Evolutionary conservation across 2,888 invertebrate genomes (phyloP).

Genomic region (Philopedon plagiatum): DNA sequence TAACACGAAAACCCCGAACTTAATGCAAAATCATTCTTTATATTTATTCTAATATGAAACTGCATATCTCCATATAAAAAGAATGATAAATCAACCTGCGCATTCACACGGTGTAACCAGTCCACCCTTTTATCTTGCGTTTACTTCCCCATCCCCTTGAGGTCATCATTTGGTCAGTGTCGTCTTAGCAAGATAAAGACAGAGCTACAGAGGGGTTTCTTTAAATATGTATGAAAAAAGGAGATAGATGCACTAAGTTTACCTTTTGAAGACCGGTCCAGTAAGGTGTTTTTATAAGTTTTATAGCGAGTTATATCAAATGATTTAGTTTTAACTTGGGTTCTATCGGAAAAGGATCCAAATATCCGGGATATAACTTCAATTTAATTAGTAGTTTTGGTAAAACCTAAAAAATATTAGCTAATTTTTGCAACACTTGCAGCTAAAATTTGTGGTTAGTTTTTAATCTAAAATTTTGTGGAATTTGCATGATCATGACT

Average conservation of each 20-base stretch:
- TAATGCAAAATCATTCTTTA: conserved; percentile 55
- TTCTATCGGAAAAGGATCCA: conserved; percentile 42
- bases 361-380: conserved; percentile 6
- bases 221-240: conserved; percentile 56
- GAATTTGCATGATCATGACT: neutral
- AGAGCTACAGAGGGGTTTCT: conserved; percentile 49
- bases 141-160: conserved; percentile 45
- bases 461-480: neutral
- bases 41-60: conserved; percentile 56
- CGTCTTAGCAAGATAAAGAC: conserved; percentile 52
- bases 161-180: conserved; percentile 41
- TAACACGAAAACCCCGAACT: conserved; percentile 43
- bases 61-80: conserved; percentile 64
- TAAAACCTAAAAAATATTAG: neutral
- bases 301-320: conserved; percentile 53
- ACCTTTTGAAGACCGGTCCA: conserved; percentile 61
- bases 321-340: conserved; percentile 60
- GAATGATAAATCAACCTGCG: conserved; percentile 65
- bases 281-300: conserved; percentile 62
- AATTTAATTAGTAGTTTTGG: neutral
- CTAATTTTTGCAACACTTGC: neutral
- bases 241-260: conserved; percentile 59
- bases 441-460: neutral
- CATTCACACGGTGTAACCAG: conserved; percentile 48
- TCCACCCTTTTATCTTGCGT: conserved; percentile 40